These are phyloP conservation scores for Gobio gobio DNA, from an alignment of 2,113 vertebrate species.

Conservation along the genomic window DNA sequence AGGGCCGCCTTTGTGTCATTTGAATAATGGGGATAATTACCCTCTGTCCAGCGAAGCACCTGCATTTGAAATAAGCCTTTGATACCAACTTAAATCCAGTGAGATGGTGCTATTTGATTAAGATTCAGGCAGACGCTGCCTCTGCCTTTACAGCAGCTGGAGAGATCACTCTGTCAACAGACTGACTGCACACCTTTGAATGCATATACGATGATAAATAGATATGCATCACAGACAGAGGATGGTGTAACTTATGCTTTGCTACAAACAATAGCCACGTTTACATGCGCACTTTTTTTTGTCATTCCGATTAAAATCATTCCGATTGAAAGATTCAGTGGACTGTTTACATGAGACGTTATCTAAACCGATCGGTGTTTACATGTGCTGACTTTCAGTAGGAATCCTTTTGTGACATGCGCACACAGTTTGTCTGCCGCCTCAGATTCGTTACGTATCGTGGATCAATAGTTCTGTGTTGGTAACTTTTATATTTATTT, in stretches of 20 bases:
- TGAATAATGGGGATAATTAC: slow-evolving; percentile 68
- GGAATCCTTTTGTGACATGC: no score
- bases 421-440: no score
- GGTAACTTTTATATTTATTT: no score
- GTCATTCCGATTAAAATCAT: no score
- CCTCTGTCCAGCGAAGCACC: slow-evolving; percentile 53
- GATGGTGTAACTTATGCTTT: not conserved
- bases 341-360: no score
- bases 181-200: slow-evolving; percentile 34
- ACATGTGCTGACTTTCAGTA: no score
- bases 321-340: no score
- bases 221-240: not conserved
- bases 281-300: no score
- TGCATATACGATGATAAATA: slow-evolving; percentile 4
- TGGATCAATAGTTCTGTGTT: no score
- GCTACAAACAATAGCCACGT: not conserved
- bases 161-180: slow-evolving; percentile 42
- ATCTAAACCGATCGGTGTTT: no score
- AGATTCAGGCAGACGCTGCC: slow-evolving; percentile 49
- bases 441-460: no score
- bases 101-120: slow-evolving; percentile 52
- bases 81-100: slow-evolving; percentile 60
- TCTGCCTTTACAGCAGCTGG: slow-evolving; percentile 37
- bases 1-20: slow-evolving; percentile 61
- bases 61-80: slow-evolving; percentile 63